These are phyloP conservation scores for Sclerurus mexicanus DNA, from an alignment of 2,113 vertebrate genomes.

Conservation along the genomic window DNA sequence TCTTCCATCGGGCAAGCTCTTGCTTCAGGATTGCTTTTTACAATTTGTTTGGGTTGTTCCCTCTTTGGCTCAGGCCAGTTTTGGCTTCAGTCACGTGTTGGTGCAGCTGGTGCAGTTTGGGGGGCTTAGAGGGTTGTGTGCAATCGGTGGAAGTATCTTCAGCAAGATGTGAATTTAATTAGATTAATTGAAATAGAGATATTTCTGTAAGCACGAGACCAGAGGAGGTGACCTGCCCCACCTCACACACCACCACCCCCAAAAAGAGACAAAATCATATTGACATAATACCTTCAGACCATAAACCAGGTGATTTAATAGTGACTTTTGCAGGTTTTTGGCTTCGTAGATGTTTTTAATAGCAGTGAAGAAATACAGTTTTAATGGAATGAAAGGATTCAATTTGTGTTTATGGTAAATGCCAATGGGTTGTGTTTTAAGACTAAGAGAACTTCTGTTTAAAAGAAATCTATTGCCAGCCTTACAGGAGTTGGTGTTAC, in stretches of 20 bases:
- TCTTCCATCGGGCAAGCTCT: neutral
- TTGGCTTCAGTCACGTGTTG: neutral
- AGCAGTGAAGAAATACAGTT: accelerated
- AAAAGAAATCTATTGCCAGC: neutral
- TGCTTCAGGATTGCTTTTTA: neutral
- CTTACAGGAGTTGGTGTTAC: neutral
- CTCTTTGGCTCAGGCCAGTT: neutral
- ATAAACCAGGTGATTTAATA: neutral
- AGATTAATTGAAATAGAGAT: neutral
- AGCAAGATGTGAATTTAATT: neutral
- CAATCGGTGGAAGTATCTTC: neutral
- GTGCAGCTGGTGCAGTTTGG: neutral
- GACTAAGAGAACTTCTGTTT: neutral
- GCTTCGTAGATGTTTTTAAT: neutral
- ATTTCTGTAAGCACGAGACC: neutral
- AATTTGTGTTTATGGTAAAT: neutral
- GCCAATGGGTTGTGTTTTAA: neutral
- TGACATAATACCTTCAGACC: neutral
- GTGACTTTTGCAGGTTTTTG: neutral
- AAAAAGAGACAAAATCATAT: neutral
- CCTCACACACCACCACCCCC: too few species aligned
- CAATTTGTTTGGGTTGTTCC: neutral
- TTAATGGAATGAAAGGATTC: neutral
- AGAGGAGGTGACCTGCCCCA: neutral
- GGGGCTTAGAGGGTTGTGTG: neutral